phyloP scores from a whole-genome alignment of 2,888 invertebrate genomes.

The Pristionchus mayeri region DNA sequence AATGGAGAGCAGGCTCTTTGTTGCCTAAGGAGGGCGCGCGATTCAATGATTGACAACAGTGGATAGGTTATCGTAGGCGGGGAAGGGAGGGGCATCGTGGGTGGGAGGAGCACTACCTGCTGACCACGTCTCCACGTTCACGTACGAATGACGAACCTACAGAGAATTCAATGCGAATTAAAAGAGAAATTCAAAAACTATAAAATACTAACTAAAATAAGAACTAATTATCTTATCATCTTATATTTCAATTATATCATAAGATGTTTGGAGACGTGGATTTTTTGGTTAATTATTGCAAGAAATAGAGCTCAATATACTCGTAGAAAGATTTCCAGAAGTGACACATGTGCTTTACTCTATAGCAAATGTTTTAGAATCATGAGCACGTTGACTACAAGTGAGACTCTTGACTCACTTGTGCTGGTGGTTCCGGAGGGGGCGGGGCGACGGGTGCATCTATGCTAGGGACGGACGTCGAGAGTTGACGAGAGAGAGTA shows the following conservation, averaged over 20 bases:
- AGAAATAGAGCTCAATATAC: no score
- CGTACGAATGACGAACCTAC: constrained; percentile 29
- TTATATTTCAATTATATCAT: no score
- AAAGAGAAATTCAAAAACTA: no score
- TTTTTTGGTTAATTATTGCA: no score
- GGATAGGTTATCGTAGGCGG: not conserved
- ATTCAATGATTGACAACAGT: not conserved
- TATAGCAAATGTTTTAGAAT: no score
- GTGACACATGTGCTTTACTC: no score
- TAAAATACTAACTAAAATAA: not conserved
- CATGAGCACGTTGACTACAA: no score
- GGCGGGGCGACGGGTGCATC: constrained; percentile 29
- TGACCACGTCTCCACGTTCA: constrained; percentile 35
- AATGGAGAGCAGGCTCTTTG: not conserved
- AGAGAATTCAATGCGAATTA: no score
- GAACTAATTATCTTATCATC: no score
- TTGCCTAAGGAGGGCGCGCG: not conserved
- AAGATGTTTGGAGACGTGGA: no score
- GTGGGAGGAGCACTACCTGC: not conserved
- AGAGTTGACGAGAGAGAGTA: constrained; percentile 3
- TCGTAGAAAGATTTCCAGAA: no score
- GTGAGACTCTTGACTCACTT: not conserved
- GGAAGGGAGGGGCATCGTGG: not conserved
- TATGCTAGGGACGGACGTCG: constrained; percentile 29
- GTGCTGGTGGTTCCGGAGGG: not conserved